These are phyloP conservation scores for Seladonia tumulorum DNA, from an alignment of 2,888 invertebrate genomes.

Conservation along the genomic window DNA sequence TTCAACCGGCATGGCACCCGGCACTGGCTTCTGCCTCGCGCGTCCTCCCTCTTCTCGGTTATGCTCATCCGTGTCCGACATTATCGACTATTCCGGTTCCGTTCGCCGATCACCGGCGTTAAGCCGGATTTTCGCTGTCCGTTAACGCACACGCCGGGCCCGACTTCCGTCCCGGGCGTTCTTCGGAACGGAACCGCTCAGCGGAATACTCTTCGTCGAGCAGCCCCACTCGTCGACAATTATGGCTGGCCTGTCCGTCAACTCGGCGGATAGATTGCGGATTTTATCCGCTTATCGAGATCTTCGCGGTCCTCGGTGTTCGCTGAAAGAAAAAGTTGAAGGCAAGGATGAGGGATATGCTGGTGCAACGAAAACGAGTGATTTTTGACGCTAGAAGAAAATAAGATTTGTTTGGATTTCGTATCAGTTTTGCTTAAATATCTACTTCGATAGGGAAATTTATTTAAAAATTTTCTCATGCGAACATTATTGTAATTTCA, in stretches of 20 bases:
- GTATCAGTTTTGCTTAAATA: no score
- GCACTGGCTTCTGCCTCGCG: background rate
- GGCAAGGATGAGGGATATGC: background rate
- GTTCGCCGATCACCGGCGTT: background rate
- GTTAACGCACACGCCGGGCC: background rate
- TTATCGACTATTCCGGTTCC: background rate
- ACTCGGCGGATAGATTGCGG: background rate
- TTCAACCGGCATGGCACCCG: no score
- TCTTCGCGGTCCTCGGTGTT: background rate
- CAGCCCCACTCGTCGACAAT: background rate
- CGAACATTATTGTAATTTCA: no score
- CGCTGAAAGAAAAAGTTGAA: background rate
- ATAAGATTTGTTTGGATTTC: no score
- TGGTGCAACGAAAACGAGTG: background rate
- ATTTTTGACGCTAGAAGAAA: no score
- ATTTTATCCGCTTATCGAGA: background rate
- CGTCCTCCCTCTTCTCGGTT: background rate
- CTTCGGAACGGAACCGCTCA: background rate
- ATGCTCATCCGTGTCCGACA: background rate
- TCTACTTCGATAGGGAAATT: no score
- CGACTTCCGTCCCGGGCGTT: background rate
- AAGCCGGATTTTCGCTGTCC: background rate
- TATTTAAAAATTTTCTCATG: no score
- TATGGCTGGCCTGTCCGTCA: background rate
- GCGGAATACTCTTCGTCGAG: background rate